A percentile compares a stretch with the other conserved stretches of the same genome.
phyloP scores from a whole-genome alignment of 2,113 vertebrate species.

The Reinhardtius hippoglossoides region DNA sequence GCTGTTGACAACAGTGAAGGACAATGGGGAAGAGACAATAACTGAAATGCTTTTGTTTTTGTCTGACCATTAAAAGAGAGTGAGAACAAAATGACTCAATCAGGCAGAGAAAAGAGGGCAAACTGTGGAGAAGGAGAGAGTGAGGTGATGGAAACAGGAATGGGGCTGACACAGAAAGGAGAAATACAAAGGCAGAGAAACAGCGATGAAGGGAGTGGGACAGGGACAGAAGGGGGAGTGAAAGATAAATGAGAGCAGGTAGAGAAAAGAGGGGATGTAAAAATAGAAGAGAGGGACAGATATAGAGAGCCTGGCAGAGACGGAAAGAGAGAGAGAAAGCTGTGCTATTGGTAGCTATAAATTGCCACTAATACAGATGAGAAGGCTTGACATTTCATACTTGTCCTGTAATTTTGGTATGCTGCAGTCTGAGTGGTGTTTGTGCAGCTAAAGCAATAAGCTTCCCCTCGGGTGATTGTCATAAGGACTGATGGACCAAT shows the following conservation, averaged over 20 bases:
- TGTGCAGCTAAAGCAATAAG: slow-evolving; percentile 75
- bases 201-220: slow-evolving; percentile 62
- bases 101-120: slow-evolving; percentile 73
- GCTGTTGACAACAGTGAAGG: slow-evolving; percentile 33
- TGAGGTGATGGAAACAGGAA: slow-evolving; percentile 72
- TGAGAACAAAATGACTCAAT: slow-evolving; percentile 69
- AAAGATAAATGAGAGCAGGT: slow-evolving; percentile 82
- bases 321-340: slow-evolving; percentile 58
- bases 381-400: slow-evolving; percentile 80
- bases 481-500: slow-evolving; percentile 72
- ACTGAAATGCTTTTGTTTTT: slow-evolving; percentile 61
- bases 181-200: slow-evolving; percentile 73
- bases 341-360: slow-evolving; percentile 80
- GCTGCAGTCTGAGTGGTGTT: slow-evolving; percentile 70
- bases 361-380: slow-evolving; percentile 80
- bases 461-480: slow-evolving; percentile 74
- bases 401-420: slow-evolving; percentile 78
- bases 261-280: slow-evolving; percentile 79
- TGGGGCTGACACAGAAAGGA: slow-evolving; percentile 75
- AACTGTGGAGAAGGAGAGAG: slow-evolving; percentile 57
- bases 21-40: slow-evolving; percentile 35
- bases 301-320: slow-evolving; percentile 70
- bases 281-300: slow-evolving; percentile 78
- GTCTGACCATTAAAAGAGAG: slow-evolving; percentile 57
- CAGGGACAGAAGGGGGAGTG: slow-evolving; percentile 66